These are phyloP conservation scores for Vimba vimba DNA, from an alignment of 2,113 vertebrate species.

Conservation along the genomic window DNA sequence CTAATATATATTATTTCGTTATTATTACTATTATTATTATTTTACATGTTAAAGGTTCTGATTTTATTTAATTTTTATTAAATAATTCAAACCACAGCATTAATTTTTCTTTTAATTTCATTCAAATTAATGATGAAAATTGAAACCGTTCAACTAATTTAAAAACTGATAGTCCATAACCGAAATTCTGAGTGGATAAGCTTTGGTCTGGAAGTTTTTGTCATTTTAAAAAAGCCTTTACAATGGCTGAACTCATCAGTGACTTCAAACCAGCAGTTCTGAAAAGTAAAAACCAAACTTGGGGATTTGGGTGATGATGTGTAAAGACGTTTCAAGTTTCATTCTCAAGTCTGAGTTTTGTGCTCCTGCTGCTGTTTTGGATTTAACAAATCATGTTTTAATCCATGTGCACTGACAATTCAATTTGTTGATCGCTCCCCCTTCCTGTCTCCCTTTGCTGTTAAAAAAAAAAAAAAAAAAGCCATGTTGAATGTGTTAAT, in stretches of 20 bases:
- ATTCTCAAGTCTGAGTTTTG: constrained; percentile 77
- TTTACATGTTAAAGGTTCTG: too few relatives aligned
- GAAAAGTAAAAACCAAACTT: not conserved
- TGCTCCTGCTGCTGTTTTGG: constrained; percentile 82
- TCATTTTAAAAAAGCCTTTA: not conserved
- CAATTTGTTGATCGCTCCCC: constrained; percentile 96
- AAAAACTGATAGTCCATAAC: not conserved
- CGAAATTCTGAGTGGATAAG: not conserved
- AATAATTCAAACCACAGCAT: not conserved
- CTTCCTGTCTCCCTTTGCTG: constrained; percentile 74
- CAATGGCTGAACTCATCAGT: not conserved
- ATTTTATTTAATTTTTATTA: too few relatives aligned
- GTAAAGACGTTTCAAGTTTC: constrained; percentile 67
- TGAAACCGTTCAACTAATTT: not conserved
- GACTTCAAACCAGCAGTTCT: not conserved
- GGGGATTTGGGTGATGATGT: constrained; percentile 12
- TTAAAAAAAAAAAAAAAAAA: constrained; percentile 75
- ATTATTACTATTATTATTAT: too few relatives aligned
- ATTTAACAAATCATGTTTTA: constrained; percentile 99
- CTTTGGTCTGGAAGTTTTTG: not conserved
- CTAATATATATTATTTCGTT: too few relatives aligned
- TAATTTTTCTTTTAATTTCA: not conserved
- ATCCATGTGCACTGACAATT: constrained; percentile 98
- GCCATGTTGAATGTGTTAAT: constrained; percentile 99
- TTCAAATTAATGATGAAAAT: not conserved